phyloP scores from a whole-genome alignment of 1,140 invertebrate species.

The Drosophila baimaii region DNA sequence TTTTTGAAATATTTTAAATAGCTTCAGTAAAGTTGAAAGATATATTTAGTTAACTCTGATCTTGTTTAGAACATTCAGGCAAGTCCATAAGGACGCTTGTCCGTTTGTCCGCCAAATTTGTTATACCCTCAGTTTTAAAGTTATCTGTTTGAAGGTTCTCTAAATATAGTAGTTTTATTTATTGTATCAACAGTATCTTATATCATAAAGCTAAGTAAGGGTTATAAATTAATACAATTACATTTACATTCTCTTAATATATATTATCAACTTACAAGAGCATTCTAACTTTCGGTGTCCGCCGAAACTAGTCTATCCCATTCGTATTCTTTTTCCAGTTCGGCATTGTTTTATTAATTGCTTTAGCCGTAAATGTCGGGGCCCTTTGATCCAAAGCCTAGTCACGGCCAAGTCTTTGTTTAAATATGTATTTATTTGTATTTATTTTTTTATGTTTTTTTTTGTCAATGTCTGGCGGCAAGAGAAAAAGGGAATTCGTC shows the following conservation, averaged over 20 bases:
- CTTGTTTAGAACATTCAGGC: not conserved
- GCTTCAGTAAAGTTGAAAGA: not conserved
- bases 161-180: too few relatives aligned
- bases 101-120: not conserved
- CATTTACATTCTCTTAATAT: not conserved
- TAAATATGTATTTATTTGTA: conserved; percentile 58
- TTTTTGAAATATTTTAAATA: not conserved
- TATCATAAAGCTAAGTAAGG: too few relatives aligned
- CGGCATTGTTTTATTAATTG: conserved; percentile 75
- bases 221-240: too few relatives aligned
- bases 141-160: too few relatives aligned
- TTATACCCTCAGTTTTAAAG: too few relatives aligned
- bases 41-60: not conserved
- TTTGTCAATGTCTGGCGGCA: conserved; percentile 58
- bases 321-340: conserved; percentile 20
- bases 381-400: conserved; percentile 69
- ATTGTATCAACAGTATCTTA: too few relatives aligned
- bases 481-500: conserved; percentile 59
- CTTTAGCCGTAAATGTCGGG: conserved; percentile 43
- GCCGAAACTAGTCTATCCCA: not conserved
- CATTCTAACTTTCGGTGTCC: not conserved
- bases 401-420: conserved; percentile 67
- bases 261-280: not conserved
- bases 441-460: conserved; percentile 41
- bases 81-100: not conserved